Base-by-base conservation (phyloP, 2,113 vertebrate genomes). In the Nycticryphes semicollaris region DNA sequence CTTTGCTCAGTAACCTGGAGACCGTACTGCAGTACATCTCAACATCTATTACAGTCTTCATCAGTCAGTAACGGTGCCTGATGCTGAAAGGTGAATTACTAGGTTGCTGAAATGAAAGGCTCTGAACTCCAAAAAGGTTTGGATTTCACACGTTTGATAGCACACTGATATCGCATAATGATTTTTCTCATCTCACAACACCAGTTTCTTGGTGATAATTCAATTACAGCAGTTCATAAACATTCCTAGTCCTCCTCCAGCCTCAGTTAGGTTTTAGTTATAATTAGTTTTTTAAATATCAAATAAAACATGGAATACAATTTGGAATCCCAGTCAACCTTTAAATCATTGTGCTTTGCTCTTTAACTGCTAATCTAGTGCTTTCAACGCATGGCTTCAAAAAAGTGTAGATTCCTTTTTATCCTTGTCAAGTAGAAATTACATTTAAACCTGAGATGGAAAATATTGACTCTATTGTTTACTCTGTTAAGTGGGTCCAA, bases 291-390 rank as follows among this genome's bases (percentile, higher is more conserved):
- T 93, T 48, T 15, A 76, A 85, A 69, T 39, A 62, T 25, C 28
- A 79, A 66, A 50, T 83, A 94, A 89, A 92, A 76, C 23, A 45
- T 30, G 10, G 50, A 90, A 80, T 59, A 63, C 37, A 77, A 90
- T 94, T 94, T 94, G 57, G 53, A 96, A 93, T 89, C 70, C 57
- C 37, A 93, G 57, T 93, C 87, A 96, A 85, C 78, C 57, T 87
- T 93, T 91, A 83, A 91, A 93, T 95, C 70, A 83, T 39, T 48
- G 18, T 27, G 35, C 33, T 75, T n/a, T 87, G 78, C 37, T 89
- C 48, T 90, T 94, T 89, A 91, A 64, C 85, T 70, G 51, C 56
- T 91, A 68, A 94, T 85, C 45, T 77, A 75, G 35, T 72, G 16
- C 41, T 78, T 89, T 87, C 51, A 72, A 48, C 0, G 1, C 30